Evolutionary conservation across 2,797 vertebrate genomes (phyloP).

Genomic region (Squalus acanthias): DNA sequence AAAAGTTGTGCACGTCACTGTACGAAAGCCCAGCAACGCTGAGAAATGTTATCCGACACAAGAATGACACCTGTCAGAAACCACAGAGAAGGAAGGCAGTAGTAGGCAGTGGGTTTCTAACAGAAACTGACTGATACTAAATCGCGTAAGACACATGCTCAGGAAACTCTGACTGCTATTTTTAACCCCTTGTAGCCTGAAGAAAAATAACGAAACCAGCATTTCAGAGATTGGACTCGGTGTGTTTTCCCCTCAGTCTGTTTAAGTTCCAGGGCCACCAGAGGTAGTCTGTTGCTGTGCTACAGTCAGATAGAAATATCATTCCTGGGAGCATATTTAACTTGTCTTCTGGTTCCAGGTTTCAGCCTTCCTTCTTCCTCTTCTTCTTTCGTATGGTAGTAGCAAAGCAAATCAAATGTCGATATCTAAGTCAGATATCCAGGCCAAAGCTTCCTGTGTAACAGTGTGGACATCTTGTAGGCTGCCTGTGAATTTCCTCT

Average conservation of each 20-base stretch:
- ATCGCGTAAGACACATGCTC: neutral
- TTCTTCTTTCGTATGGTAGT: neutral
- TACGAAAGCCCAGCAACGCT: neutral
- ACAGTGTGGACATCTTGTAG: no score
- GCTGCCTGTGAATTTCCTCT: no score
- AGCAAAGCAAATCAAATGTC: no score
- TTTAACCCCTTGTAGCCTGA: neutral
- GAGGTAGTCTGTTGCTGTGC: neutral
- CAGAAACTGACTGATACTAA: neutral
- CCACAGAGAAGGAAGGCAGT: neutral
- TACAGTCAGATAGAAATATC: neutral
- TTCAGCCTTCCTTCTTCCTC: neutral
- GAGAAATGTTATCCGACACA: neutral
- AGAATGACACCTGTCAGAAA: neutral
- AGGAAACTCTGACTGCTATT: neutral
- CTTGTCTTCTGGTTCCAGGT: neutral
- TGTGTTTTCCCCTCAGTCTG: neutral
- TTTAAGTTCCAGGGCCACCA: neutral
- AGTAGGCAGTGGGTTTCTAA: no score
- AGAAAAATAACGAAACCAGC: neutral
- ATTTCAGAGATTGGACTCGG: neutral
- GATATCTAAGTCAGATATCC: no score
- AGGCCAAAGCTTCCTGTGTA: no score
- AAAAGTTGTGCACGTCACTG: neutral
- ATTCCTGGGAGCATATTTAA: neutral